A percentile compares a stretch with the other conserved stretches of the same genome.
These are phyloP conservation scores for Loriculus beryllinus DNA, from an alignment of 2,797 vertebrate genomes.

Conservation along the genomic window DNA sequence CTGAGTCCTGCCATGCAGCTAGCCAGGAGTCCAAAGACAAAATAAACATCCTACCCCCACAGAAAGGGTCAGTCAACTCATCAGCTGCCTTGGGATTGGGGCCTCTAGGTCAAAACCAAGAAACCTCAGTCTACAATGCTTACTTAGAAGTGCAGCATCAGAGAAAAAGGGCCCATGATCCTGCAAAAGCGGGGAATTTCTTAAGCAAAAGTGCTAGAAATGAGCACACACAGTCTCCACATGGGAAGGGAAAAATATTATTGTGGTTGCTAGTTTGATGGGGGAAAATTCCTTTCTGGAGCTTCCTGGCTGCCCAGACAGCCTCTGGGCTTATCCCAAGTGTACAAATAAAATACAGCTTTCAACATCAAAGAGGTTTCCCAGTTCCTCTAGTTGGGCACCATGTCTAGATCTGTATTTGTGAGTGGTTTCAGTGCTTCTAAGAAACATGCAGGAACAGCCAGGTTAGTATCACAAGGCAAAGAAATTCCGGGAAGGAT, in stretches of 20 bases:
- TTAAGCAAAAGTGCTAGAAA: conserved; percentile 1
- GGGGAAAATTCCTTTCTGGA: conserved; percentile 28
- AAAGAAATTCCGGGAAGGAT: background rate
- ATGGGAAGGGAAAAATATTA: background rate
- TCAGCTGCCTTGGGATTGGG: background rate
- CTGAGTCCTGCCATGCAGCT: background rate
- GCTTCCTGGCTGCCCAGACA: conserved; percentile 15
- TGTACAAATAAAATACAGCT: conserved; percentile 4
- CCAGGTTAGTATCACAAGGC: background rate
- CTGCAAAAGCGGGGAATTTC: background rate
- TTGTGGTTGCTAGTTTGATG: background rate
- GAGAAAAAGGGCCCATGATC: background rate
- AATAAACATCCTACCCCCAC: background rate
- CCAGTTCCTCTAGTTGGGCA: background rate
- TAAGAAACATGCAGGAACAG: background rate
- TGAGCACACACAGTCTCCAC: background rate
- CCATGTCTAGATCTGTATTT: background rate
- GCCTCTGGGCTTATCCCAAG: background rate
- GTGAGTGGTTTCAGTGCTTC: background rate
- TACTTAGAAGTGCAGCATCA: background rate
- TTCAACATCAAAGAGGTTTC: conserved; percentile 36
- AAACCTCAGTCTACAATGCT: background rate
- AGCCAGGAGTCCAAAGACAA: background rate
- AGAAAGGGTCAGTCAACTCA: background rate
- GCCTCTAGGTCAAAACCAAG: background rate